These are phyloP conservation scores for Microplitis mediator DNA, from an alignment of 1,140 invertebrate genomes.

Conservation along the genomic window DNA sequence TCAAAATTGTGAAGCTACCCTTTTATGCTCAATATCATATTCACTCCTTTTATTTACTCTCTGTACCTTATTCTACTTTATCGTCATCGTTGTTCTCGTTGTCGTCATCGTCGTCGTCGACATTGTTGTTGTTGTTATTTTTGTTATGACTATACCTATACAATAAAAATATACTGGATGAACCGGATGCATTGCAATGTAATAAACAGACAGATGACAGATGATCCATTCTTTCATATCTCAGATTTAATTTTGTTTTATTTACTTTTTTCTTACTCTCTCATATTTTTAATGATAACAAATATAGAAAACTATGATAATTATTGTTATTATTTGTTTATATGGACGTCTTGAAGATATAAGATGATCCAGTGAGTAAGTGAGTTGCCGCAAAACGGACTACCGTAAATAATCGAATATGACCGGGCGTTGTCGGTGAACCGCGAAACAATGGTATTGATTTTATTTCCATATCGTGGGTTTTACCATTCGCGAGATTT, in stretches of 20 bases:
- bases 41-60: constrained; percentile 3
- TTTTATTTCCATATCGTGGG: constrained; percentile 59
- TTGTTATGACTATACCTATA: neutral
- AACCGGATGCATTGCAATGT: constrained; percentile 47
- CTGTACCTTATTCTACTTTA: neutral
- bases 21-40: neutral
- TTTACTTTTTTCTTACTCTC: constrained; percentile 2
- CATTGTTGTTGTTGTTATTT: too few relatives aligned
- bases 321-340: neutral
- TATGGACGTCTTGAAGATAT: too few relatives aligned
- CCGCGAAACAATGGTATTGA: constrained; percentile 62
- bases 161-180: constrained; percentile 45
- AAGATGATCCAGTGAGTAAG: constrained; percentile 16
- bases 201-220: constrained; percentile 44
- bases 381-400: constrained; percentile 14
- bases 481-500: constrained; percentile 26
- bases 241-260: constrained; percentile 1
- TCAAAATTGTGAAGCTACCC: neutral
- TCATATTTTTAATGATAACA: neutral
- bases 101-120: too few relatives aligned
- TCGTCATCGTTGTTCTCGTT: neutral
- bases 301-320: neutral
- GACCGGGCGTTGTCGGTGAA: constrained; percentile 49
- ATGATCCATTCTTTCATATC: constrained; percentile 3
- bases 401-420: constrained; percentile 48